Evolutionary conservation across 2,888 invertebrate species (phyloP), one percentile per base, ranked within the genome.

Genomic region (Latrodectus elegans): DNA sequence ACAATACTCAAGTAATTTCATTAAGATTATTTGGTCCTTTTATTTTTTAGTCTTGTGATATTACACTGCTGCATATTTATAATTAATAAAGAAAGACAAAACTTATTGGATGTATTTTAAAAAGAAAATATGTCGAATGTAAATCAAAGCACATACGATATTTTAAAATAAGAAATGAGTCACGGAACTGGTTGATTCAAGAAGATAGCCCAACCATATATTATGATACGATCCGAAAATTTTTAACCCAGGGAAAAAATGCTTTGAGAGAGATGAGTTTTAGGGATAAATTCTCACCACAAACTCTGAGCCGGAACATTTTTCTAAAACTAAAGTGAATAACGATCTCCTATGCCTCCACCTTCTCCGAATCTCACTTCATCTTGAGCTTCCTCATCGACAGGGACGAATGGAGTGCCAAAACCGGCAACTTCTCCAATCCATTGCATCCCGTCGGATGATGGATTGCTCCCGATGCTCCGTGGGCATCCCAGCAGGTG

Each of bases 351-450:
- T n/a, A 55, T 60, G 17, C 10, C 22, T 12, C 67, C 68, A 26
- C 67, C 49, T 71, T 15, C 22, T 60, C 60, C 60, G 14, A 12
- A 60, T 60, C 60, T 11, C 60, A 38, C 38, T 38, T 38, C 38
- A 38, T 38, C 38, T 38, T 38, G 38, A 38, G 38, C 79, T 22
- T 49, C 84, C 64, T 55, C 84, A 84, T 84, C 84, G 84, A 84
- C 77, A 84, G 71, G 71, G 53, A 84, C 84, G 77, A 84, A 84
- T 77, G 71, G 76, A 77, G 84, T 84, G 84, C 84, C 84, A 84
- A 84, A 84, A 84, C 71, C 84, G 70, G 78, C 84, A 74, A 74
- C 72, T 74, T 79, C 73, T 49, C 53, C 70, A 73, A 78, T 79
- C 84, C 84, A 84, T 79, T 79, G 74, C 84, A 12, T 15, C 73